Percentiles rank a stretch among this genome's conserved stretches.
Evolutionary conservation across 2,797 vertebrate species (phyloP).

Genomic region (Amniataba percoides): DNA sequence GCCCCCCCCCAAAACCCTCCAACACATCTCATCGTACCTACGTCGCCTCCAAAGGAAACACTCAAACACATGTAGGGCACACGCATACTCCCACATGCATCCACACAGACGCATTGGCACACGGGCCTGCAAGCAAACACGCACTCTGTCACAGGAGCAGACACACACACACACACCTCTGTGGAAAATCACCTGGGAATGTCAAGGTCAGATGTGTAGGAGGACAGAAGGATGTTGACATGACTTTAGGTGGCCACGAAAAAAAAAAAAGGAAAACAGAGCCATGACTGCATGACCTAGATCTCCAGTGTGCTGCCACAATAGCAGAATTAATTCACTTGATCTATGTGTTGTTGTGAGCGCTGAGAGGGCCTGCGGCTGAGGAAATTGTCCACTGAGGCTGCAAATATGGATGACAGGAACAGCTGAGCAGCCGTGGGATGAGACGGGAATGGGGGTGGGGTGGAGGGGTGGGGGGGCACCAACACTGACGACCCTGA

Average conservation of each 20-base stretch:
- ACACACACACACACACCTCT: slow-evolving; percentile 42
- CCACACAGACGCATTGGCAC: slow-evolving; percentile 13
- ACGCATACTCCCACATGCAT: slow-evolving; percentile 3
- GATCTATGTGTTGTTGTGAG: slow-evolving; percentile 82
- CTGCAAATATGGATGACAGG: slow-evolving; percentile 83
- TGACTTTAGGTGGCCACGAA: slow-evolving; percentile 59
- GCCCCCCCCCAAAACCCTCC: too few species aligned
- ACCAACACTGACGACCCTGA: slow-evolving; percentile 65
- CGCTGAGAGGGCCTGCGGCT: slow-evolving; percentile 72
- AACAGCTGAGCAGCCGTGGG: slow-evolving; percentile 80
- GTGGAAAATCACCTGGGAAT: slow-evolving; percentile 77
- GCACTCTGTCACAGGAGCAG: slow-evolving; percentile 1
- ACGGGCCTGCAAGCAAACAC: slow-evolving; percentile 1
- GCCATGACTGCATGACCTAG: slow-evolving; percentile 79
- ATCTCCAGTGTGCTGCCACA: slow-evolving; percentile 79
- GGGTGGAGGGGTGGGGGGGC: too few species aligned
- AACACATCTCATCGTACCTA: slow-evolving; percentile 66
- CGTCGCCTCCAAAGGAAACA: slow-evolving; percentile 43
- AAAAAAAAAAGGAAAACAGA: not conserved
- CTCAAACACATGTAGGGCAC: slow-evolving; percentile 17
- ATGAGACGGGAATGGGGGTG: slow-evolving; percentile 62
- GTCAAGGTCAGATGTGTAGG: slow-evolving; percentile 79
- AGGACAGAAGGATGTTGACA: slow-evolving; percentile 68
- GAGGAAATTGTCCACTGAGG: slow-evolving; percentile 83
- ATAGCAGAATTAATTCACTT: slow-evolving; percentile 84